phyloP scores from a whole-genome alignment of 2,888 invertebrate species.

The Aphidius colemani region DNA sequence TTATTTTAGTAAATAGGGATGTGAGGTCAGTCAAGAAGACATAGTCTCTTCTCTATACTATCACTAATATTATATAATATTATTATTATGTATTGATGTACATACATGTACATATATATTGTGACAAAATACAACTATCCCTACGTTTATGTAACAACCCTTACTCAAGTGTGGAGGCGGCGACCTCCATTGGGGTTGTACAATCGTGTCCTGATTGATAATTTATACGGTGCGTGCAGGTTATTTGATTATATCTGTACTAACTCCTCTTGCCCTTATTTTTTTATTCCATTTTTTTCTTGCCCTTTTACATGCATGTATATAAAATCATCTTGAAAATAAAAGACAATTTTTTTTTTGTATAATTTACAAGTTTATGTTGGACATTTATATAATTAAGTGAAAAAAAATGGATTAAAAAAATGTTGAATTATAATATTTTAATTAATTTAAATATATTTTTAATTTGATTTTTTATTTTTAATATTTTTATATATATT shows the following conservation, averaged over 20 bases:
- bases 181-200: slow-evolving; percentile 52
- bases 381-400: too few relatives aligned
- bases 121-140: slow-evolving; percentile 11
- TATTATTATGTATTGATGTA: not conserved
- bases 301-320: not conserved
- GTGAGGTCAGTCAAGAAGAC: too few relatives aligned
- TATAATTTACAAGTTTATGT: too few relatives aligned
- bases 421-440: too few relatives aligned
- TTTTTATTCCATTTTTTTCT: not conserved
- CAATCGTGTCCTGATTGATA: slow-evolving; percentile 59
- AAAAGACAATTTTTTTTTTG: too few relatives aligned
- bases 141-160: slow-evolving; percentile 35
- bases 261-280: too few relatives aligned
- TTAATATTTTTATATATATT: too few relatives aligned
- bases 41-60: too few relatives aligned
- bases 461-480: too few relatives aligned
- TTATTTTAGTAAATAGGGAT: too few relatives aligned
- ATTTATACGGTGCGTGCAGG: slow-evolving; percentile 60
- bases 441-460: too few relatives aligned
- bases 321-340: not conserved
- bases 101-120: not conserved
- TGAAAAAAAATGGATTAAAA: too few relatives aligned
- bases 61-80: not conserved
- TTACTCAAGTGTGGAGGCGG: slow-evolving; percentile 30
- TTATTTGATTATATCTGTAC: slow-evolving; percentile 54